Conservation (phyloP, 2,797 vertebrate species). For the Simalia tracyae region DNA sequence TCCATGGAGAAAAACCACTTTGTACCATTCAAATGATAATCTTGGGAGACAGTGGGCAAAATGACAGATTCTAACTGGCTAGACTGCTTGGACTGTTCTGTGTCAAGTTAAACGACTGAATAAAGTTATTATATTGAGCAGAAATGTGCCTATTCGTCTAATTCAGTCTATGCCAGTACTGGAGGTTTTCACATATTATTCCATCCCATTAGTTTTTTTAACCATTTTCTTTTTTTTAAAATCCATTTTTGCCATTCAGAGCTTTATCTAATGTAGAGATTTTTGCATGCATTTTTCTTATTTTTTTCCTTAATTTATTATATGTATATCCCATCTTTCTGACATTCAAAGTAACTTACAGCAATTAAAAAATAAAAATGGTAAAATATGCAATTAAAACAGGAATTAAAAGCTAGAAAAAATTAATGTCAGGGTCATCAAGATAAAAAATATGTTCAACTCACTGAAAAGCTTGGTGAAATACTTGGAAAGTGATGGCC, state of each 20-base stretch:
- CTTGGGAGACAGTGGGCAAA: not conserved
- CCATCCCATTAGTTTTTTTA: not conserved
- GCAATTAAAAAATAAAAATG: not conserved
- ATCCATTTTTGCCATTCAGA: no score
- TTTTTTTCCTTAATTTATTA: not conserved
- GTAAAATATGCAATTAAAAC: not conserved
- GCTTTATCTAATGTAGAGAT: not conserved
- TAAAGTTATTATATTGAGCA: conserved; percentile 46
- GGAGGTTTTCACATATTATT: not conserved
- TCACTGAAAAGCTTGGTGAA: not conserved
- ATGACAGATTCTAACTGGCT: conserved; percentile 53
- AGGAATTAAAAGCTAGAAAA: not conserved
- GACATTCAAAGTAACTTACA: not conserved
- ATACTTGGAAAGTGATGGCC: not conserved
- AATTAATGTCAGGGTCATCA: not conserved
- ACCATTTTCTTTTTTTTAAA: not conserved
- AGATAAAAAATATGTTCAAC: not conserved
- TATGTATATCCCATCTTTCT: not conserved
- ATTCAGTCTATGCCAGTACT: not conserved
- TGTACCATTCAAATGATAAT: conserved; percentile 27
- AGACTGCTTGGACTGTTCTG: conserved; percentile 42
- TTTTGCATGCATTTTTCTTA: not conserved
- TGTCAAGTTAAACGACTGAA: conserved; percentile 42
- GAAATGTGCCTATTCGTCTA: not conserved
- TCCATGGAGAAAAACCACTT: conserved; percentile 45